Conservation (phyloP, 2,113 vertebrate species). For the Pterophyllum scalare region DNA sequence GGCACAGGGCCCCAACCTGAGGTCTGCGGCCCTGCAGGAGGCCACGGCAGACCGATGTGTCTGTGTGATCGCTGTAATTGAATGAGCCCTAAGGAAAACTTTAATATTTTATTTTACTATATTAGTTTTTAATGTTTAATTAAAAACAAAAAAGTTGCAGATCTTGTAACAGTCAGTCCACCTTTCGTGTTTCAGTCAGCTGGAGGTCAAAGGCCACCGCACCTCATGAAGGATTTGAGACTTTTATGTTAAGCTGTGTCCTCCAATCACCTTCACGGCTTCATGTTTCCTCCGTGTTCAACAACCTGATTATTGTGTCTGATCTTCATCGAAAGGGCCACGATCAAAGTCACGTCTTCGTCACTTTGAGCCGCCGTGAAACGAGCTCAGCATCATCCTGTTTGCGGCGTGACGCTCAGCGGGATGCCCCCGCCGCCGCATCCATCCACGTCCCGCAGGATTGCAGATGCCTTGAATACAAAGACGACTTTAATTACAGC, state of each 20-base stretch:
- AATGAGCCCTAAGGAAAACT: background rate
- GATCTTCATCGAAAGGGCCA: slow-evolving; percentile 18
- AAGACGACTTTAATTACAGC: background rate
- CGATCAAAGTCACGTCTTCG: slow-evolving; percentile 9
- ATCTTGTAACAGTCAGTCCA: background rate
- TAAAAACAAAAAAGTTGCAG: too few species aligned
- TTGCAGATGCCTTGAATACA: background rate
- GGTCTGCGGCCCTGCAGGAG: slow-evolving; percentile 6
- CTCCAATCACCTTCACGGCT: slow-evolving; percentile 25
- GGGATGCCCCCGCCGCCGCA: background rate
- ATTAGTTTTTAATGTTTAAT: too few species aligned
- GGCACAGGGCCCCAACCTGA: slow-evolving; percentile 18
- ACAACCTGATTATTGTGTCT: slow-evolving; percentile 10
- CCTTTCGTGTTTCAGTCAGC: background rate
- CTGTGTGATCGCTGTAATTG: too few species aligned
- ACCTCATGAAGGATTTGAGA: background rate
- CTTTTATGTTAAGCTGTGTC: background rate
- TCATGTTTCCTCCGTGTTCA: background rate
- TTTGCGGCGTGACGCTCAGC: slow-evolving; percentile 26
- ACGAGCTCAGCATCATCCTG: slow-evolving; percentile 48
- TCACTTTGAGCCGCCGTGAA: slow-evolving; percentile 18
- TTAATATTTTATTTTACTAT: too few species aligned
- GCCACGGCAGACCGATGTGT: background rate
- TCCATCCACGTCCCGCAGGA: background rate
- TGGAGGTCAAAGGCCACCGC: background rate